These are phyloP conservation scores for Ammodytes dubius DNA, from an alignment of 2,113 vertebrate genomes.

Conservation along the genomic window DNA sequence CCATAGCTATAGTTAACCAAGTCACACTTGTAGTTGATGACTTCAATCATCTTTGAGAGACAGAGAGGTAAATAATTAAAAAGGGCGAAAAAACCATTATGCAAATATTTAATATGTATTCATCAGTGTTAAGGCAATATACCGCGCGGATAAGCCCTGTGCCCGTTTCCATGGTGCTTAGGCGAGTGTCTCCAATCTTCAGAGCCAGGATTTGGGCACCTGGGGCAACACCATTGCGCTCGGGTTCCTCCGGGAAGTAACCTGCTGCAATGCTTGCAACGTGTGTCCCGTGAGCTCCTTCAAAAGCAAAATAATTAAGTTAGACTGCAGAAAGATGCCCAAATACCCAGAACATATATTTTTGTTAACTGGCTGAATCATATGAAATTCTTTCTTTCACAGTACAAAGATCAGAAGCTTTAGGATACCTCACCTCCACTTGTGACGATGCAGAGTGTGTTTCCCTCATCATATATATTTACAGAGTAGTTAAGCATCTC, in stretches of 20 bases:
- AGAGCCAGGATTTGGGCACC: conserved; percentile 96
- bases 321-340: not conserved
- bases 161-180: conserved; percentile 99
- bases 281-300: conserved; percentile 97
- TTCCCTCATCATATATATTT: conserved; percentile 97
- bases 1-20: conserved; percentile 99
- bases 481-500: conserved; percentile 99
- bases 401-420: not conserved
- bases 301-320: conserved; percentile 17
- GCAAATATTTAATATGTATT: not conserved
- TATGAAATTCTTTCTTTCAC: not conserved
- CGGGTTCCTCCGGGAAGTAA: conserved; percentile 95
- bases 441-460: conserved; percentile 96
- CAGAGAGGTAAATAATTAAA: not conserved
- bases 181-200: conserved; percentile 96
- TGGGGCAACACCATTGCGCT: conserved; percentile 94
- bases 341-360: not conserved
- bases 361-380: not conserved
- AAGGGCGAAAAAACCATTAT: not conserved
- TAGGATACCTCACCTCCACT: conserved; percentile 90
- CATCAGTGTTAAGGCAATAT: conserved; percentile 32
- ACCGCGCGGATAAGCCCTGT: conserved; percentile 98
- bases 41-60: conserved; percentile 94
- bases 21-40: conserved; percentile 98
- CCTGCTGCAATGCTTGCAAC: conserved; percentile 98